phyloP scores from a whole-genome alignment of 2,888 invertebrate genomes.

The Sthenelais limicola region DNA sequence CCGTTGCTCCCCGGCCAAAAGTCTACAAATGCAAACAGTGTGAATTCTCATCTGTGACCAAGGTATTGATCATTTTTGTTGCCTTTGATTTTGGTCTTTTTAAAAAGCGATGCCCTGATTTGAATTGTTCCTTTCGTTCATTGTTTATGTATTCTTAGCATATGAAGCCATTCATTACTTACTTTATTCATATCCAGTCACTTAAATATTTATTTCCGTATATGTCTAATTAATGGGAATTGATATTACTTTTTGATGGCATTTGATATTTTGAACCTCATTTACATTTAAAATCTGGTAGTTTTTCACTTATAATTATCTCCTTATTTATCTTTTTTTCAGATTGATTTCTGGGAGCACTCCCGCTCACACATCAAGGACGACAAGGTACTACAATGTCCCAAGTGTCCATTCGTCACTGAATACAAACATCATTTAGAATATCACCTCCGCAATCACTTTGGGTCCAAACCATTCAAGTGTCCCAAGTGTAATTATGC shows the following conservation, averaged over 20 bases:
- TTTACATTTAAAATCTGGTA: background rate
- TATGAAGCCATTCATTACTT: no score
- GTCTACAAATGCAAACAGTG: conserved; percentile 95
- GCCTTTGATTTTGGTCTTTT: background rate
- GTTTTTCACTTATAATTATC: background rate
- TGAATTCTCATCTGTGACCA: conserved; percentile 86
- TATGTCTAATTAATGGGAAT: no score
- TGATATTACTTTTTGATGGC: no score
- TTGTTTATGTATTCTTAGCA: no score
- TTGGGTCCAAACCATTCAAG: conserved; percentile 95
- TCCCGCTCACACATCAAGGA: conserved; percentile 89
- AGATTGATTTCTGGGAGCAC: conserved; percentile 93
- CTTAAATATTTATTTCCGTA: no score
- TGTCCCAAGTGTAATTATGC: conserved; percentile 84
- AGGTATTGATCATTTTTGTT: conserved; percentile 75
- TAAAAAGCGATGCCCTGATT: background rate
- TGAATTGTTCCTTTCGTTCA: background rate
- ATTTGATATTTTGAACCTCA: no score
- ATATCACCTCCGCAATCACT: conserved; percentile 93
- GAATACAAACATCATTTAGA: conserved; percentile 99
- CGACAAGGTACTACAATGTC: conserved; percentile 92
- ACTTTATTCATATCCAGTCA: no score
- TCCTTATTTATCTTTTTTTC: conserved; percentile 37
- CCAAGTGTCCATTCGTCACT: conserved; percentile 96
- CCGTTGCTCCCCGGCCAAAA: conserved; percentile 75